A percentile compares a stretch with the other conserved stretches of the same genome.
Evolutionary conservation across 2,888 invertebrate genomes (phyloP).

Genomic region (Acleris cristana): DNA sequence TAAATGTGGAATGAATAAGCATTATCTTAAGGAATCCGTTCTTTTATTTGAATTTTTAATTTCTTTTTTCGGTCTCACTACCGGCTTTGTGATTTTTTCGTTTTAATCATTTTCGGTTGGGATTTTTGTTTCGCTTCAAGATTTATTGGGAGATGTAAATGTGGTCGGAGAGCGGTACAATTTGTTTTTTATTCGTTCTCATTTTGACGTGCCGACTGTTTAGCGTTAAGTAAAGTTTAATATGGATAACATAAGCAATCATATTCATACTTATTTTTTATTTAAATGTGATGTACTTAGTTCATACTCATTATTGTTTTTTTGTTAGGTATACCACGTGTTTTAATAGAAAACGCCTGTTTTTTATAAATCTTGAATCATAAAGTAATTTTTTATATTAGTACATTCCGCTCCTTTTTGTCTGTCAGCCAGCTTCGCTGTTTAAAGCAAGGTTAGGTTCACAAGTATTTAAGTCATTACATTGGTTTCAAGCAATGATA

Average conservation of each 20-base stretch:
- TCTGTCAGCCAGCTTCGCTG: too few species aligned
- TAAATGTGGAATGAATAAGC: constrained; percentile 84
- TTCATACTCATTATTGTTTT: too few species aligned
- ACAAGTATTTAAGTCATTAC: too few species aligned
- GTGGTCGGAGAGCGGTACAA: constrained; percentile 55
- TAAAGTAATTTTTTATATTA: too few species aligned
- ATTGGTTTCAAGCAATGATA: too few species aligned
- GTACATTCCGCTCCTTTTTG: too few species aligned
- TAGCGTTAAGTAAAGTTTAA: constrained; percentile 20
- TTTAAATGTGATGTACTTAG: not conserved
- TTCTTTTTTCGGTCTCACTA: constrained; percentile 76
- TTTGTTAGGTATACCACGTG: too few species aligned
- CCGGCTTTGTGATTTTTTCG: constrained; percentile 68
- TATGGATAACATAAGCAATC: not conserved
- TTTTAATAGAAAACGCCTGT: too few species aligned
- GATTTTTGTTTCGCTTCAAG: constrained; percentile 64
- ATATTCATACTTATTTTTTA: not conserved
- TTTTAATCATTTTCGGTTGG: constrained; percentile 64
- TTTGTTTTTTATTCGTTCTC: constrained; percentile 46
- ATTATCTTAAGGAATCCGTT: constrained; percentile 81
- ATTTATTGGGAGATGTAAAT: constrained; percentile 76
- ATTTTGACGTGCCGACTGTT: constrained; percentile 30
- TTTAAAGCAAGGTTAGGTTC: too few species aligned
- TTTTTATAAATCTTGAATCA: too few species aligned
- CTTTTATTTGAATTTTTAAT: constrained; percentile 82